Base-by-base conservation (phyloP, 2,888 invertebrate genomes). In the Morpho helenor region DNA sequence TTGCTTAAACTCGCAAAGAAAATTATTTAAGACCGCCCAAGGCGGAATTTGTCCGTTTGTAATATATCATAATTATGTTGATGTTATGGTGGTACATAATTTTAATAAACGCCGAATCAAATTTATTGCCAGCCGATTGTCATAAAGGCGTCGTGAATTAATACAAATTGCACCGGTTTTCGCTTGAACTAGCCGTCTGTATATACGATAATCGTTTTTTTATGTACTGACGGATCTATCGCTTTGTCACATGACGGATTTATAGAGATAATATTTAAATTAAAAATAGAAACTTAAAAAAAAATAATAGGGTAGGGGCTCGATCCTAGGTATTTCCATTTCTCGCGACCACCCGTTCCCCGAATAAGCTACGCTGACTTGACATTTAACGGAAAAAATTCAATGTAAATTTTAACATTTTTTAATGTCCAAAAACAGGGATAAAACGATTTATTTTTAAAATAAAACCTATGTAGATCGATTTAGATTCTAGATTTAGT, bases 71-170 rank as follows among this genome's bases (percentile, higher is more conserved):
- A 54, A 61, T 61, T 59, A 61, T 61, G 56, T 45, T 56, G 47
- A 61, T 53, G 45, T 47, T 49, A 49, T 51, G 49, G 52, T 59
- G 52, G 47, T 52, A 43, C 43, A 47, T 52, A 22, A 56, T 59
- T 61, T 59, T 59, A 56, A 59, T 59, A 59, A 53, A 56, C 10
- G 52, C 52, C 45, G 44, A 23, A 52, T 23, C 43, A 47, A 59
- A 61, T 59, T 61, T 61, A 61, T 61, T 47, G 49, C 59, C 56
- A 56, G 50, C 56, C 50, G 59, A 61, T 61, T 59, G 59, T 59
- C 61, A 41, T 61, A 61, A 53, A 56, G 31, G 52, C 49, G 52
- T 56, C 56, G 48, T 49, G 56, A 59, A 59, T 53, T 49, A 53
- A 48, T 56, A 59, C 41, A 46, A 61, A 61, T 59, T 56, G 53